phyloP scores from a whole-genome alignment of 2,888 invertebrate genomes.

The Andrena bicolor region DNA sequence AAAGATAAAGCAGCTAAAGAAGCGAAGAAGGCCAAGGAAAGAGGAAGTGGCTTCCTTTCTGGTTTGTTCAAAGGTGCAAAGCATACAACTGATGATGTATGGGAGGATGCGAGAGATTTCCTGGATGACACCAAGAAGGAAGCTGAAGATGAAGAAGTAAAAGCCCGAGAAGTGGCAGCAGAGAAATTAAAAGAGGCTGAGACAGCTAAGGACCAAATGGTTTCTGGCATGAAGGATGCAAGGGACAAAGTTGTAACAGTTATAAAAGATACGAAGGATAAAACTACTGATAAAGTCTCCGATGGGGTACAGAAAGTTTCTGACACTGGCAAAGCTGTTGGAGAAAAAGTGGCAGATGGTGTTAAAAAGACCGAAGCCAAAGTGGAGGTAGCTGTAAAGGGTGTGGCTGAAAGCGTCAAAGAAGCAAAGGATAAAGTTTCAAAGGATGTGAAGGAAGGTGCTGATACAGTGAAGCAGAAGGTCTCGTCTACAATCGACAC shows the following conservation, averaged over 20 bases:
- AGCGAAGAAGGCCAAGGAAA: conserved; percentile 48
- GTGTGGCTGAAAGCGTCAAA: conserved; percentile 29
- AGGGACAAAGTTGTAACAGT: conserved; percentile 8
- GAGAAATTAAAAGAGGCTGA: conserved; percentile 16
- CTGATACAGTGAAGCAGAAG: conserved; percentile 59
- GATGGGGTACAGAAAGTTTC: conserved; percentile 47
- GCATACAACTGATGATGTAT: conserved; percentile 40
- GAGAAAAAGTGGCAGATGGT: conserved; percentile 65
- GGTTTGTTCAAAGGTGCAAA: conserved; percentile 47
- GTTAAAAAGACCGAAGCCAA: conserved; percentile 59
- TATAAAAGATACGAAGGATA: conserved; percentile 22
- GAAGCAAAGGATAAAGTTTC: conserved; percentile 50
- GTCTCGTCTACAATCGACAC: conserved; percentile 51
- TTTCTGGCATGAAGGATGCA: conserved; percentile 65
- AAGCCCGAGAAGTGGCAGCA: conserved; percentile 38
- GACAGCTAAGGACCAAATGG: conserved; percentile 34
- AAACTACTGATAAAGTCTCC: conserved; percentile 27
- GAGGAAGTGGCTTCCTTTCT: conserved; percentile 32
- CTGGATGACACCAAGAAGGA: conserved; percentile 73
- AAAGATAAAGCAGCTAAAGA: conserved; percentile 44
- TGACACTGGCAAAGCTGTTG: conserved; percentile 40
- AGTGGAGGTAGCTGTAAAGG: conserved; percentile 43
- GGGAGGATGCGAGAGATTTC: conserved; percentile 72
- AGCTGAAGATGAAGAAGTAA: conserved; percentile 67
- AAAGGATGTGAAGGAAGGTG: conserved; percentile 59